phyloP scores from a whole-genome alignment of 2,888 invertebrate genomes.

The Phalera bucephala region DNA sequence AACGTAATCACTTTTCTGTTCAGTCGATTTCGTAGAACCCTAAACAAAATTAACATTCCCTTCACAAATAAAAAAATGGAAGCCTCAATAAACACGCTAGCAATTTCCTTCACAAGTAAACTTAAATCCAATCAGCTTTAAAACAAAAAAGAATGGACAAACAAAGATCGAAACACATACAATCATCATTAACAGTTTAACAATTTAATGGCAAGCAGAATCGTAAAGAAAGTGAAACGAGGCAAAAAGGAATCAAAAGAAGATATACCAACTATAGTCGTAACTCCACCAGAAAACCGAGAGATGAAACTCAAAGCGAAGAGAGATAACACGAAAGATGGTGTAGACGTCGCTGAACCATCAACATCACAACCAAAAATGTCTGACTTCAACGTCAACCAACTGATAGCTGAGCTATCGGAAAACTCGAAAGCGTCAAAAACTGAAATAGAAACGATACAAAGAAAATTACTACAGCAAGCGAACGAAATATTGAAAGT shows the following conservation, averaged over 20 bases:
- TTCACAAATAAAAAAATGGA: constrained; percentile 24
- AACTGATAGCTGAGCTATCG: constrained; percentile 71
- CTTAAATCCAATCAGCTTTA: constrained; percentile 20
- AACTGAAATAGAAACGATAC: constrained; percentile 73
- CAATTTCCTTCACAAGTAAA: constrained; percentile 16
- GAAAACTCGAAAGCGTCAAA: constrained; percentile 71
- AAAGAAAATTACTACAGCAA: constrained; percentile 67
- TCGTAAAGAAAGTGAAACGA: constrained; percentile 88
- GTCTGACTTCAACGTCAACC: constrained; percentile 68
- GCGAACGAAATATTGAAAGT: constrained; percentile 78
- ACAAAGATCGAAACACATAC: constrained; percentile 36
- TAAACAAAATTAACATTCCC: constrained; percentile 14
- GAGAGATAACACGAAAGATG: constrained; percentile 41
- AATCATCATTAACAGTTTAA: constrained; percentile 57
- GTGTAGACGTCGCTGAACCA: constrained; percentile 29
- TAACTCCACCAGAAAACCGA: constrained; percentile 58
- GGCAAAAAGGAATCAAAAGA: constrained; percentile 76
- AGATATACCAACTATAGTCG: constrained; percentile 58
- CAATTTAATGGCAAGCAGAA: constrained; percentile 87
- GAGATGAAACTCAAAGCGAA: constrained; percentile 69
- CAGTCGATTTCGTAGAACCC: constrained; percentile 1
- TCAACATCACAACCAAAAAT: constrained; percentile 42
- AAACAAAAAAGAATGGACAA: constrained; percentile 28
- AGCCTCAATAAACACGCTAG: constrained; percentile 42
- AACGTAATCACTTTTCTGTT: neutral